Evolutionary conservation across 2,888 invertebrate genomes (phyloP), one percentile per base, ranked within the genome.

Genomic region (Heteropelma amictum): DNA sequence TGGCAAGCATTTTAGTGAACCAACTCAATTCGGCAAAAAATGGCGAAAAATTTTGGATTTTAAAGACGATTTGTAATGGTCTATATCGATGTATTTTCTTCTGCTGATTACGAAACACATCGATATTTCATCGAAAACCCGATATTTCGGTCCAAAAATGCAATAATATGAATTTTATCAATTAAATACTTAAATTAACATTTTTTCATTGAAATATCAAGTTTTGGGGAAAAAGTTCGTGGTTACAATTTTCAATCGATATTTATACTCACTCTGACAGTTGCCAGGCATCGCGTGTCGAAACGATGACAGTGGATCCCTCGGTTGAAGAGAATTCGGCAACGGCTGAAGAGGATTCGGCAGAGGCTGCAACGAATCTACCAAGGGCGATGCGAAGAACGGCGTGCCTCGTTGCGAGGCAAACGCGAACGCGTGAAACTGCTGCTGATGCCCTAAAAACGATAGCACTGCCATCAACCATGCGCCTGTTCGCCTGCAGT

Each of bases 371-470:
- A 89, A 77, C 45, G 89, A 88, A 77, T 89, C 89, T 72, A 89
- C 89, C 71, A 89, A 70, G 1, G 89, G 88, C 64, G 88, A 87
- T 28, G 89, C 84, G 79, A 89, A 89, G 81, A 89, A 89, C 33
- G 86, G 85, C 40, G 86, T 85, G 8, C 88, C 88, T 12, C 89
- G 85, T 72, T 89, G 89, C 82, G 95, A 95, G 85, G 96, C 96
- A 91, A 97, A 96, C 56, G 92, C 91, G 81, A 92, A 91, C 65
- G 92, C 91, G 91, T 97, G 96, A 90, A 97, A 97, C 92, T 97
- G 97, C 91, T 97, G 97, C 91, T 97, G 97, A 91, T 97, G 97
- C 92, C 97, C 97, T 97, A 95, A 92, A 93, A 96, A 93, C 91
- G 95, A 95, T 91, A 96, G 92, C 94, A 96, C 95, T 96, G 90